These are phyloP conservation scores for Drosophila pseudotakahashii DNA, from an alignment of 2,888 invertebrate genomes.

Conservation along the genomic window DNA sequence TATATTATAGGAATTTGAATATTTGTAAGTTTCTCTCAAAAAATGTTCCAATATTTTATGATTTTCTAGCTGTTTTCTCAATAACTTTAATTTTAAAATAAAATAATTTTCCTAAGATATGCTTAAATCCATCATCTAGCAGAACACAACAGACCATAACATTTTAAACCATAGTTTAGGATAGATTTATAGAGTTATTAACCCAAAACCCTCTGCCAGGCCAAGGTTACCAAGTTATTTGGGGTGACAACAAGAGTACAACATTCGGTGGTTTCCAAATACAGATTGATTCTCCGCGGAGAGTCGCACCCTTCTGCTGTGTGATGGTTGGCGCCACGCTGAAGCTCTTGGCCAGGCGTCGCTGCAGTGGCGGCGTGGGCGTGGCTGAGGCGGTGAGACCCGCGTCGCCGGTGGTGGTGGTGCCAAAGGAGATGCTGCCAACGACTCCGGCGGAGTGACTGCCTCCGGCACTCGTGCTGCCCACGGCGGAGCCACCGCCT, in stretches of 20 bases:
- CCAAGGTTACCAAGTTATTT: not conserved
- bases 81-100: too few species aligned
- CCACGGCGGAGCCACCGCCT: slow-evolving; percentile 25
- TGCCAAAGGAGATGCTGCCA: slow-evolving; percentile 78
- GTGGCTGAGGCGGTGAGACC: slow-evolving; percentile 54
- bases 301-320: slow-evolving; percentile 84
- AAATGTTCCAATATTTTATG: too few species aligned
- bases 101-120: too few species aligned
- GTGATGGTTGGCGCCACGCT: slow-evolving; percentile 90
- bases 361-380: slow-evolving; percentile 93
- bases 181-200: not conserved
- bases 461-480: slow-evolving; percentile 82
- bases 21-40: too few species aligned
- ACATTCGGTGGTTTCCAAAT: slow-evolving; percentile 28
- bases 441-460: slow-evolving; percentile 82
- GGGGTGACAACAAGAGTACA: slow-evolving; percentile 31
- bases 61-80: too few species aligned
- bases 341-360: slow-evolving; percentile 96
- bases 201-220: slow-evolving; percentile 22
- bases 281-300: not conserved
- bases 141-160: not conserved
- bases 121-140: too few species aligned
- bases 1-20: too few species aligned
- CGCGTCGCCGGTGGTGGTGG: slow-evolving; percentile 41
- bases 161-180: too few species aligned